A percentile compares a stretch with the other conserved stretches of the same genome.
Conservation (phyloP, 2,888 invertebrate genomes). For the Matsumyia berberina region DNA sequence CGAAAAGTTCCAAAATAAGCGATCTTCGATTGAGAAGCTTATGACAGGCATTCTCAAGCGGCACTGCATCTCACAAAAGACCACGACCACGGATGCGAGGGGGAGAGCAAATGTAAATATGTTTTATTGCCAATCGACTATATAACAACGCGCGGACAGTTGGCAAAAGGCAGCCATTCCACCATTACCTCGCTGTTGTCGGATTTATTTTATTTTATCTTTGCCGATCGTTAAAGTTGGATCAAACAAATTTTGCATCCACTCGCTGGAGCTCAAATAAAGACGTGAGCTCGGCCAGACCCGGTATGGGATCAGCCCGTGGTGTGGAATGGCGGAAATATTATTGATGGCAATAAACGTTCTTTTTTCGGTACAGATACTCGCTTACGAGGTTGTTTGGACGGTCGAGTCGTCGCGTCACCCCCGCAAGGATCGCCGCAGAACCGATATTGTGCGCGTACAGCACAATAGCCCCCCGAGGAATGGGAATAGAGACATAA, state of each 20-base stretch:
- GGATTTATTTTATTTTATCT: slow-evolving; percentile 71
- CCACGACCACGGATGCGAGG: slow-evolving; percentile 9
- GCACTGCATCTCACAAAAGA: slow-evolving; percentile 60
- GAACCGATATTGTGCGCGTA: slow-evolving; percentile 48
- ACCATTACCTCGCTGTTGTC: slow-evolving; percentile 28
- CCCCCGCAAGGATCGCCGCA: slow-evolving; percentile 59
- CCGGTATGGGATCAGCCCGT: slow-evolving; percentile 42
- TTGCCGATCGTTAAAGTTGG: slow-evolving; percentile 77
- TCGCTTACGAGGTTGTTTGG: slow-evolving; percentile 25
- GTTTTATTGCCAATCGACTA: slow-evolving; percentile 74
- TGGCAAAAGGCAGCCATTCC: slow-evolving; percentile 68
- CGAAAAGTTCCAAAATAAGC: slow-evolving; percentile 48
- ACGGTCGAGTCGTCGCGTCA: no score
- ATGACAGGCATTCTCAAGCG: slow-evolving; percentile 63
- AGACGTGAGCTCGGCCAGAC: slow-evolving; percentile 62
- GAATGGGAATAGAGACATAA: slow-evolving; percentile 74
- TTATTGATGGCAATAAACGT: slow-evolving; percentile 71
- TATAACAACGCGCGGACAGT: slow-evolving; percentile 70
- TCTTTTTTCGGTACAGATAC: slow-evolving; percentile 58
- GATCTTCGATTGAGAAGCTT: slow-evolving; percentile 54
- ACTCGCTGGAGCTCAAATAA: slow-evolving; percentile 62
- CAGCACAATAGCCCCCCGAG: neutral
- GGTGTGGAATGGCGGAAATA: slow-evolving; percentile 75
- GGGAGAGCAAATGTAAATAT: slow-evolving; percentile 71
- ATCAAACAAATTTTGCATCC: slow-evolving; percentile 76